Base-by-base conservation (phyloP, 2,797 vertebrate genomes). In the Odontamblyopus rebecca region DNA sequence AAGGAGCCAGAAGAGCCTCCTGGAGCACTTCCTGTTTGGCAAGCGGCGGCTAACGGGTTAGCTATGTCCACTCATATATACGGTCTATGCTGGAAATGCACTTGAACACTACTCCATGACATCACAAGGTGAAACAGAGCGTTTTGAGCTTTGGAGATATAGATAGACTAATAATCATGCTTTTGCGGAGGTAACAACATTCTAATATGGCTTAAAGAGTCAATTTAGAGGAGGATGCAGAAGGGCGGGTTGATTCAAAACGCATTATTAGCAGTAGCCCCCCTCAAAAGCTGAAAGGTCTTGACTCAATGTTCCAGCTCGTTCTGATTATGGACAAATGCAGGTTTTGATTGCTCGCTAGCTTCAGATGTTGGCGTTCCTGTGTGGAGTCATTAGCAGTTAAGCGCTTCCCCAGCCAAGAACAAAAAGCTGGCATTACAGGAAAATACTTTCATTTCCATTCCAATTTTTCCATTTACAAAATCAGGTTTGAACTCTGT, bases 361-460 rank as follows among this genome's bases (percentile, higher is more conserved):
- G 79, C 84, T 62, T 69, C 23, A 19, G 23, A 27, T 48, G n/a
- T 26, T 64, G 62, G 62, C 62, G 26, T 44, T 64, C n/a, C 38
- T 64, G 38, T 27, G 56, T 51, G 71, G 76, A 80, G 69, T 71
- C 48, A 23, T 74, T 79, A 80, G 65, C 69, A 78, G 81, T 13
- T 69, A 78, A 23, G 48, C 3, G 12, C 18, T 71, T 70, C 50
- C 57, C 76, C 61, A 12, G 76, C 84, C 85, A 86, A 82, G 82
- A 84, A 84, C 82, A 85, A 80, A 86, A 79, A 70, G 82, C 85
- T 88, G 83, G 77, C 83, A 80, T 86, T 71, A 64, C 73, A 84
- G 75, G 69, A 70, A 67, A 67, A 67, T 81, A 83, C 78, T 89
- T 62, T 79, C 69, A 81, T 88, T 83, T 82, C 59, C 29, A 57